phyloP scores from a whole-genome alignment of 2,797 vertebrate species.

The Falco concolor region DNA sequence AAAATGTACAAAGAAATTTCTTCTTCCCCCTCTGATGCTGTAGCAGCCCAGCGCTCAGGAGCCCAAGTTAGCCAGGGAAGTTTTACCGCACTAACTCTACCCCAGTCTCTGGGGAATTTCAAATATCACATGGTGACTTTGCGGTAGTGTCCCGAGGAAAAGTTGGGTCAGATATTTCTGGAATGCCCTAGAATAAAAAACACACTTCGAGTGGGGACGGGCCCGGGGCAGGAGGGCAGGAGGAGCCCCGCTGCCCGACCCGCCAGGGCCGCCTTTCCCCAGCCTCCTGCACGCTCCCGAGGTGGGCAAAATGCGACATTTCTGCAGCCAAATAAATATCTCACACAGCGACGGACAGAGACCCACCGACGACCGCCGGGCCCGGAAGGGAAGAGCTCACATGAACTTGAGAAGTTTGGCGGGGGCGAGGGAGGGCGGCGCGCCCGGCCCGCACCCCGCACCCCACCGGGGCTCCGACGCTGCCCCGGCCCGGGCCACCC shows the following conservation, averaged over 20 bases:
- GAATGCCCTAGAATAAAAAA: background rate
- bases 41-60: background rate
- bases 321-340: background rate
- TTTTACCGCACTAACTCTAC: background rate
- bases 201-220: background rate
- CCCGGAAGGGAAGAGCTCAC: background rate
- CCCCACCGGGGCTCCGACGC: background rate
- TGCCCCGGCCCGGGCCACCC: background rate
- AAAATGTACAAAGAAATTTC: slow-evolving; percentile 30
- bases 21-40: background rate
- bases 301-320: background rate
- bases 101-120: background rate
- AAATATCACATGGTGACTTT: background rate
- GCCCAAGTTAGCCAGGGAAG: background rate
- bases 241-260: background rate
- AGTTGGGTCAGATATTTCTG: background rate
- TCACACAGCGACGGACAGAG: background rate
- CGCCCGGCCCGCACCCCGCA: background rate
- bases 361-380: background rate
- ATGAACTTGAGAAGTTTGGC: background rate
- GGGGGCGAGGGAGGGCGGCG: background rate
- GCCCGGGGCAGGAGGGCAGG: background rate
- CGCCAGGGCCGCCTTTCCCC: background rate
- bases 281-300: background rate
- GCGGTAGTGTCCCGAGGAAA: background rate